Base-by-base conservation (phyloP, 2,888 invertebrate genomes). In the Steromphala cineraria region DNA sequence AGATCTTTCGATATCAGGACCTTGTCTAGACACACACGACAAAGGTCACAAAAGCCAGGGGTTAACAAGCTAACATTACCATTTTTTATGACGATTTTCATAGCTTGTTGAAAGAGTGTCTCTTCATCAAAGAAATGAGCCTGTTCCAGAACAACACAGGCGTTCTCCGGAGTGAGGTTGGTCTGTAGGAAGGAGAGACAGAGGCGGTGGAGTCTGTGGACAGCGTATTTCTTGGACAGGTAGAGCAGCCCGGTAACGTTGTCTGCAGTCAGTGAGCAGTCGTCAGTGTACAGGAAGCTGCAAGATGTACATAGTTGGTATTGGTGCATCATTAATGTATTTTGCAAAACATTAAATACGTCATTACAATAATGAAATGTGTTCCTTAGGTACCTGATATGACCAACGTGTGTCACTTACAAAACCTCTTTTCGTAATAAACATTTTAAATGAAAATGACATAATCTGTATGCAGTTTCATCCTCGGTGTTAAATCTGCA, bases 131-230 rank as follows among this genome's bases (percentile, higher is more conserved):
- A 67, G 36, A 62, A 5, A 13, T 67, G n/a, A 13, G 75, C 76
- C 36, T 80, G 80, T 28, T 52, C 31, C 4, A 80, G 40, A 17
- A 80, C 67, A 31, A 53, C n/a, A 62, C 80, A 80, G 3, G 67
- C 80, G 10, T 46, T 80, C 2, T 67, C 75, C 24, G 75, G n/a
- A n/a, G 67, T 52, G n/a, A 80, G n/a, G 13, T 75, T 17, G 21
- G 55, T 31, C 31, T 46, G 15, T 4, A 75, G 31, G 67, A 67
- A 80, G 17, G 62, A 28, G 17, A 19, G 24, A 67, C 80, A 76
- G 28, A 40, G 62, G 15, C 75, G 55, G 53, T 46, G 31, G 2
- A 80, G 75, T n/a, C 62, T 56, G 28, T 7, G 62, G 15, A 67
- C 31, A 31, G 31, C 46, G 52, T 80, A 80, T 36, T 80, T 80